phyloP scores from a whole-genome alignment of 2,888 invertebrate genomes.

The Eubasilissa splendida region DNA sequence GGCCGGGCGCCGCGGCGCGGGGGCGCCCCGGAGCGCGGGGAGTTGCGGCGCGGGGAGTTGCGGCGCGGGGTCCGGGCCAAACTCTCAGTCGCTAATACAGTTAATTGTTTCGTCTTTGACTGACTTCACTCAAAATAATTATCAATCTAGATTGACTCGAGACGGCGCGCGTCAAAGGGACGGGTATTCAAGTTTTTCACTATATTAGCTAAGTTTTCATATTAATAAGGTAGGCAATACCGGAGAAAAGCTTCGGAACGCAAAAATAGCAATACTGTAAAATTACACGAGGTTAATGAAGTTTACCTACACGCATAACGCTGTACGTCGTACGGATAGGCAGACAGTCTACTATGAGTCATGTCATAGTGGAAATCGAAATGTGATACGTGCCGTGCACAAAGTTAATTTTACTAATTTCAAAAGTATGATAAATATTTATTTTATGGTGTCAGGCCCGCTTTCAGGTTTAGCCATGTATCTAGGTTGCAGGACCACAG shows the following conservation, averaged over 20 bases:
- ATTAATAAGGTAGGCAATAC: slow-evolving; percentile 33
- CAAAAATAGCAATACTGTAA: not conserved
- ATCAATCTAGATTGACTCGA: slow-evolving; percentile 46
- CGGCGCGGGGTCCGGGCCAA: slow-evolving; percentile 30
- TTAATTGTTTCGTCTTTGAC: slow-evolving; percentile 53
- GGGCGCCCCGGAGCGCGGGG: not conserved
- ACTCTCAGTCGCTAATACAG: slow-evolving; percentile 53
- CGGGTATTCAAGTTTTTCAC: slow-evolving; percentile 45
- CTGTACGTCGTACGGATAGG: no score
- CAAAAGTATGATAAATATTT: no score
- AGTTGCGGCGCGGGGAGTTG: not conserved
- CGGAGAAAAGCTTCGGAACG: slow-evolving; percentile 31
- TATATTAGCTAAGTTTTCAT: slow-evolving; percentile 45
- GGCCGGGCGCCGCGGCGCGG: not conserved
- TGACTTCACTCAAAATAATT: slow-evolving; percentile 52
- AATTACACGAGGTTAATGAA: no score
- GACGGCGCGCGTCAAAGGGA: slow-evolving; percentile 46
- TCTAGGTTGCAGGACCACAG: no score
- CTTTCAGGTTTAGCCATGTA: no score
- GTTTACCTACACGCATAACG: no score
- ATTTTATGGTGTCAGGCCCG: no score
- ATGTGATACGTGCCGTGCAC: no score
- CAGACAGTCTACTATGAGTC: no score
- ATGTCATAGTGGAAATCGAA: no score
- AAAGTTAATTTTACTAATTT: no score